These are phyloP conservation scores for Phalanger gymnotis DNA, from an alignment of 2,797 vertebrate species.

Conservation along the genomic window DNA sequence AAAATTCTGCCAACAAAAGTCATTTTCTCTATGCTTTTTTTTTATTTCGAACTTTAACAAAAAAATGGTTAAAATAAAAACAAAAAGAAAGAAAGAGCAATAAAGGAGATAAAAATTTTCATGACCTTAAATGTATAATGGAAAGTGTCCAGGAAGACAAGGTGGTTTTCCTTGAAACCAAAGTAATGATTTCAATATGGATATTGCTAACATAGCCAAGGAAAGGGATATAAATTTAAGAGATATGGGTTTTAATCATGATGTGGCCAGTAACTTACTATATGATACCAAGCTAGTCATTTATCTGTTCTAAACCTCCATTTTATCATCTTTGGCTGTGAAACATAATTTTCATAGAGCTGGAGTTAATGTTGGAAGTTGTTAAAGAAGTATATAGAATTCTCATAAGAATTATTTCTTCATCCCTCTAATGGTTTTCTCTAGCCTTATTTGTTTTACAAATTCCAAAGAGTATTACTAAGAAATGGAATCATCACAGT, in stretches of 20 bases:
- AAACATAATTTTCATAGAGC: background rate
- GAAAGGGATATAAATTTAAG: background rate
- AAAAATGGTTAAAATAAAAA: background rate
- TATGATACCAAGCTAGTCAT: background rate
- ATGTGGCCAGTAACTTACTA: background rate
- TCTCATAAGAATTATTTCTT: background rate
- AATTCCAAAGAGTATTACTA: background rate
- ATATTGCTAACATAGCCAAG: background rate
- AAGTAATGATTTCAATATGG: background rate
- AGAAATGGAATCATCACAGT: background rate
- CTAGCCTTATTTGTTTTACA: background rate
- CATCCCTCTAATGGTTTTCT: background rate
- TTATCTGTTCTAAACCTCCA: background rate
- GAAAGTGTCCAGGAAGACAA: background rate
- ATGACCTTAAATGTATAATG: background rate
- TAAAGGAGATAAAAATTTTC: background rate
- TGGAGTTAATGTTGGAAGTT: background rate
- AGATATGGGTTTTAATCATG: background rate
- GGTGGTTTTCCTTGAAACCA: background rate
- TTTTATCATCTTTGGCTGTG: background rate
- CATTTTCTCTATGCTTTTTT: too few relatives aligned
- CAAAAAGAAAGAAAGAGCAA: background rate
- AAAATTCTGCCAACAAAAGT: too few relatives aligned
- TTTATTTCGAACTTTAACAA: too few relatives aligned
- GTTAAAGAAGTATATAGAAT: background rate